Base-by-base conservation (phyloP, 64 coral and sea anemone genomes). In the Pachyseris speciosa region DNA sequence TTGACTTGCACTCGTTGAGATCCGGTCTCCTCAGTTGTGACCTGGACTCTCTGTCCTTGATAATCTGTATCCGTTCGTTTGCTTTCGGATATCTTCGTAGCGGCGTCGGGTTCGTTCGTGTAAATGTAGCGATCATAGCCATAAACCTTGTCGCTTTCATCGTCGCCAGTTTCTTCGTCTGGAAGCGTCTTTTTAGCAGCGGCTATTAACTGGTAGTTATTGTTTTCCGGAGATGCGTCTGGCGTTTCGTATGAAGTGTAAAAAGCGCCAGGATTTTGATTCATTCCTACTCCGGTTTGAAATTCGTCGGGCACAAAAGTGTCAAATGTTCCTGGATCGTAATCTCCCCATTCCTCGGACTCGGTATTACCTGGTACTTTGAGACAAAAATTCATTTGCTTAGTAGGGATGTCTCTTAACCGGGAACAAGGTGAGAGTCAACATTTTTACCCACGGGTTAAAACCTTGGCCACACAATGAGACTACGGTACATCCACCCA, bases 1-100 rank as follows among this genome's bases (percentile, higher is more conserved):
- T 98, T 98, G 8, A 98, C 96, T 74, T 98, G 96, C 11, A 98
- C 96, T 64, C 96, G 89, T 65, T 98, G 96, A 36, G 96, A 98
- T 0, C 96, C 96, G 89, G 96, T 98, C 77, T 98, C 96, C 36
- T 98, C 96, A 3, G 87, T 78, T n/a, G 93, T 93, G 12, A 92
- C 90, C 80, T 98, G 96, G 32, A 94, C 93, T 38, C 89, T 89
- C 64, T 98, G 95, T 48, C 93, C 88, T 49, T 93, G 69, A 93
- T 87, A 86, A 27, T 88, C 89, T 26, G 73, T 90, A 72, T 89
- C 89, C 3, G 72, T 81, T 90, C 77, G 61, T 33, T 91, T 95
- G 26, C 67, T 81, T 15, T 92, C 69, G 37, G 75, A 89, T 47
- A 49, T 37, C 59, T 78, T 48, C 87, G 74, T 28, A 36, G 32